Evolutionary conservation across 2,888 invertebrate species (phyloP).

Genomic region (Lottia scabra): DNA sequence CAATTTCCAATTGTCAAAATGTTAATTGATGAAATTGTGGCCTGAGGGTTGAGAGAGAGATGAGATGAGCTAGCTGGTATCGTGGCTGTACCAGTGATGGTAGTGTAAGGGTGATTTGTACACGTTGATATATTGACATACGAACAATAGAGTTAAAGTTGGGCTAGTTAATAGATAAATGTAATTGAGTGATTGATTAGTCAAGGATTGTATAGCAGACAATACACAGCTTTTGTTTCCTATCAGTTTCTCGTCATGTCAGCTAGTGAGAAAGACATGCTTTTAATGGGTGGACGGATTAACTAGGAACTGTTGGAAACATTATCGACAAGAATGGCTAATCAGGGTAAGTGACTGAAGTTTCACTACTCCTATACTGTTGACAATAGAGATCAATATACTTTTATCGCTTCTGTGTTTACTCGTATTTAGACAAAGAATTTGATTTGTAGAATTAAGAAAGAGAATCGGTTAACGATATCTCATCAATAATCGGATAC

Average conservation of each 20-base stretch:
- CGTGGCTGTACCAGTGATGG: no score
- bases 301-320: no score
- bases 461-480: not conserved
- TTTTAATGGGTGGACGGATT: not conserved
- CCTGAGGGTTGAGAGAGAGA: no score
- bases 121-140: not conserved
- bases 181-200: conserved; percentile 3
- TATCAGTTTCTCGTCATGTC: not conserved
- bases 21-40: no score
- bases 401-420: not conserved
- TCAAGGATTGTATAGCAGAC: not conserved
- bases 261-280: not conserved
- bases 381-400: no score
- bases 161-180: not conserved
- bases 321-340: not conserved
- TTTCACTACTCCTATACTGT: no score
- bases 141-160: not conserved
- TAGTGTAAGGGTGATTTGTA: no score
- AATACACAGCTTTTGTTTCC: not conserved
- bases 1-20: no score
- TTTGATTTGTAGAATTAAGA: not conserved
- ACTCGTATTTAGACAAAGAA: not conserved
- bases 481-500: not conserved
- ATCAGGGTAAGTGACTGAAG: not conserved
- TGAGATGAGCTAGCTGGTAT: no score